Base-by-base conservation (phyloP, 2,113 vertebrate species). In the Melozone crissalis region DNA sequence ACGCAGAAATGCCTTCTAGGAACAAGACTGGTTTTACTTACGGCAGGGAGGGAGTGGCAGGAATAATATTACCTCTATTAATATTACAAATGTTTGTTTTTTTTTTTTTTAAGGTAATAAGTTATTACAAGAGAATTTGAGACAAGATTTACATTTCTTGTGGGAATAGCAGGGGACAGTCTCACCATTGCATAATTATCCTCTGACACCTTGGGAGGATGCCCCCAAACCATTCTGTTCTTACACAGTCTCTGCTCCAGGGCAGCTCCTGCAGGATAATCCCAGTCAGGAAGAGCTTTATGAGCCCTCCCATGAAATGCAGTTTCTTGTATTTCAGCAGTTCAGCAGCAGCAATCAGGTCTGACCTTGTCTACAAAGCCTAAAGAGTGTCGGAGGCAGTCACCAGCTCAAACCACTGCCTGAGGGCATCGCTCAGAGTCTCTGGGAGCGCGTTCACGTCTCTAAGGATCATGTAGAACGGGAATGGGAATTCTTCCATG, bases 401-500 rank as follows among this genome's bases (percentile, higher is more conserved):
- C 91, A 99, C 99, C 27, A 99, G 98, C 91, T 99, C 99, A 90
- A 99, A 99, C 99, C 99, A 99, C 97, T 99, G 99, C 39, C 99
- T 97, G 91, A 99, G 98, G 0, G 99, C 99, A 61, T 99, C 99
- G 5, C 99, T 99, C 90, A 99, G 98, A 0, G 99, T 99, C 96
- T 99, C 99, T 1, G 99, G 99, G 90, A 99, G 97, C 0, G 98
- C 97, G 2, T 99, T 99, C 91, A 99, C 98, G 21, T 99, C 98
- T 30, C 99, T 97, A 55, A 99, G 98, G 97, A 99, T 99, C 90
- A 99, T 93, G 77, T 99, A 99, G 97, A 99, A 99, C 0, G 99
- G 99, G 97, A 99, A 99, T 2, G 99, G 99, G 94, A 99, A 99
- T 97, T 99, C 99, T 7, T 99, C 99, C 98, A 99, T 99, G 97